phyloP scores from a whole-genome alignment of 2,113 vertebrate genomes.

The Hydrochoerus hydrochaeris region DNA sequence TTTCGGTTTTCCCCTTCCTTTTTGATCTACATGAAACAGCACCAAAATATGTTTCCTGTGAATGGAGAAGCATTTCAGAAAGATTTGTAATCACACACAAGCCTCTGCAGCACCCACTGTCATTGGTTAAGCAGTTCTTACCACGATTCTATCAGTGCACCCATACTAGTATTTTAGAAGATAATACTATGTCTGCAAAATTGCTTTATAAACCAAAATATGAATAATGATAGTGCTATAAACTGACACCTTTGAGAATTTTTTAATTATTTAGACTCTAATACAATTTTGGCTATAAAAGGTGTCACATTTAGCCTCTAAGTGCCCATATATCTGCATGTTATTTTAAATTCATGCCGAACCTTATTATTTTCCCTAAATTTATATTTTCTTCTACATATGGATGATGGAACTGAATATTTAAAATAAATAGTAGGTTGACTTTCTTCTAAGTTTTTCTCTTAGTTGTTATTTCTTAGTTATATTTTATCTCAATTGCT shows the following conservation, averaged over 20 bases:
- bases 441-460: not conserved
- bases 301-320: not conserved
- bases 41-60: conserved; percentile 39
- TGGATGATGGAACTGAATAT: not conserved
- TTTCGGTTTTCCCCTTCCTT: conserved; percentile 24
- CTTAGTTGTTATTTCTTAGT: not conserved
- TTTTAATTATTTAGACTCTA: conserved; percentile 53
- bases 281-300: conserved; percentile 1
- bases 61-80: not conserved
- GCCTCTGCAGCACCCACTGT: not conserved
- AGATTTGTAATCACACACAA: not conserved
- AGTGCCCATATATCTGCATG: not conserved
- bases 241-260: not conserved
- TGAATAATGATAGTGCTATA: not conserved
- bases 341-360: conserved; percentile 15
- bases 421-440: not conserved
- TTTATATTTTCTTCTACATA: conserved; percentile 25
- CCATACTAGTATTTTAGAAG: not conserved
- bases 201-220: conserved; percentile 10
- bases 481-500: not conserved
- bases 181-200: not conserved
- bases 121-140: not conserved
- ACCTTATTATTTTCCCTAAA: conserved; percentile 6
- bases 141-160: not conserved
- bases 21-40: conserved; percentile 47